Conservation (phyloP, 2,797 vertebrate genomes). For the Alectoris magna region DNA sequence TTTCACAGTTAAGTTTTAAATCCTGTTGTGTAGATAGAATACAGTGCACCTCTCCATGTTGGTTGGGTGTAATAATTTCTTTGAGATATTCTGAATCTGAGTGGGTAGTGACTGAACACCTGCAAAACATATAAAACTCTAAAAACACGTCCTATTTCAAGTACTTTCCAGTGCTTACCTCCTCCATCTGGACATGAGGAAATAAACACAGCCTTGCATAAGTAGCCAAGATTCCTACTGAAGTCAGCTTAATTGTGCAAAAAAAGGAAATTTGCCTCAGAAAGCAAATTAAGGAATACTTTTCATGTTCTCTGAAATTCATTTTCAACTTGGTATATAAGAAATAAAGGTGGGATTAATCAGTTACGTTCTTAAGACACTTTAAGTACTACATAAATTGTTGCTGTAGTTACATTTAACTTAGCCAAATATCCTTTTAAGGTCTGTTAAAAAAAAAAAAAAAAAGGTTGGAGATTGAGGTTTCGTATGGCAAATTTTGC, state of each 20-base stretch:
- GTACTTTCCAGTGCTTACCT: not conserved
- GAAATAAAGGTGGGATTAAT: not conserved
- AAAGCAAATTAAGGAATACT: not conserved
- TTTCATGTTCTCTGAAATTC: not conserved
- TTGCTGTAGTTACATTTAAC: not conserved
- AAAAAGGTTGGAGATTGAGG: not conserved
- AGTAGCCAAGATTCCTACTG: not conserved
- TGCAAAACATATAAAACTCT: not conserved
- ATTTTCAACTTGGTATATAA: not conserved
- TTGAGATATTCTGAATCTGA: not conserved
- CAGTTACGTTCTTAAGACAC: not conserved
- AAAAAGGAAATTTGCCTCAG: not conserved
- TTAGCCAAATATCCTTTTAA: not conserved
- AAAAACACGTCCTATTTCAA: not conserved
- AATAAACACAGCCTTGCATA: not conserved
- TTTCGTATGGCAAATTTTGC: not conserved
- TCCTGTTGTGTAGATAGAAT: not conserved
- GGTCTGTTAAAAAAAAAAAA: not conserved
- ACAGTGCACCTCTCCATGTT: not conserved
- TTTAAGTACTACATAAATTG: not conserved
- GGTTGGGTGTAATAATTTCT: not conserved
- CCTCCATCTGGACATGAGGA: not conserved
- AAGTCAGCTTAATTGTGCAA: not conserved
- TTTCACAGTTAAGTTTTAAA: not conserved
- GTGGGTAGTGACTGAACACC: not conserved